Percentiles rank a stretch among this genome's conserved stretches.
Conservation (phyloP, 2,797 vertebrate genomes). For the Threskiornis aethiopicus region DNA sequence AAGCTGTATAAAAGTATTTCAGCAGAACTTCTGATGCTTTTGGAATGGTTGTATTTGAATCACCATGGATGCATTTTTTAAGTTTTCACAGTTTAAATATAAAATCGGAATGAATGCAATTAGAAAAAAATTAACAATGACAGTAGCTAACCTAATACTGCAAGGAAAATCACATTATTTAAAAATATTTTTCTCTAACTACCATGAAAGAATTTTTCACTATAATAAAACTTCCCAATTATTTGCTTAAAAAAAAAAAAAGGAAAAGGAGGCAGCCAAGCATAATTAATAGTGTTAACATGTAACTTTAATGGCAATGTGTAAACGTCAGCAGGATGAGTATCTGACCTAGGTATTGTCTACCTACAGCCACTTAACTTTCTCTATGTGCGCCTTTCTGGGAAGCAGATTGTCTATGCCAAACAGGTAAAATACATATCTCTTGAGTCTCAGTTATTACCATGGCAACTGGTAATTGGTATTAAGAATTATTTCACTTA, state of each 20-base stretch:
- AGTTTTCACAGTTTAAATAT: neutral
- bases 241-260: conserved; percentile 3
- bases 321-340: neutral
- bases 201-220: neutral
- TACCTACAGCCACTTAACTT: neutral
- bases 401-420: neutral
- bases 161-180: neutral
- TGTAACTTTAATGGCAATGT: neutral
- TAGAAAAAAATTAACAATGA: neutral
- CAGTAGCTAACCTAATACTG: neutral
- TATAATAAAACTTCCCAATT: neutral
- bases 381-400: neutral
- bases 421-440: neutral
- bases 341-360: neutral
- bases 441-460: conserved; percentile 6
- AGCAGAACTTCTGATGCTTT: neutral
- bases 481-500: conserved; percentile 50
- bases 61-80: neutral
- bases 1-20: neutral
- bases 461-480: conserved; percentile 43
- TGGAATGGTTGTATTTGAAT: neutral
- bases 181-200: neutral
- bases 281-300: conserved; percentile 7
- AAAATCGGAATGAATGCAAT: neutral
- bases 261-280: neutral